These are phyloP conservation scores for Uloborus diversus DNA, from an alignment of 1,140 invertebrate genomes.

Conservation along the genomic window DNA sequence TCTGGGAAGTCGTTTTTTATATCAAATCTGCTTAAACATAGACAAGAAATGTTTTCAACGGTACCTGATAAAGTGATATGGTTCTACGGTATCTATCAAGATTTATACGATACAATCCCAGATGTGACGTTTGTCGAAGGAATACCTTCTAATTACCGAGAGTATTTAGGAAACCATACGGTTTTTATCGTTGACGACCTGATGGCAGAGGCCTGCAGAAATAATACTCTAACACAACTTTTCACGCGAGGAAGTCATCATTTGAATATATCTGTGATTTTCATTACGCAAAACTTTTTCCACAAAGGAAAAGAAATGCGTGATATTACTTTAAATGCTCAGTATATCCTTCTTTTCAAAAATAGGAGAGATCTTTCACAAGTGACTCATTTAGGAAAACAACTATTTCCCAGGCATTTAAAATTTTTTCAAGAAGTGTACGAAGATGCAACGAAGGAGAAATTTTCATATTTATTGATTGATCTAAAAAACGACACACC, in stretches of 20 bases:
- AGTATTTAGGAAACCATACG: background rate
- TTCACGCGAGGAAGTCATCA: constrained; percentile 25
- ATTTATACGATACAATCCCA: background rate
- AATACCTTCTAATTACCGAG: background rate
- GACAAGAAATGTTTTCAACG: background rate
- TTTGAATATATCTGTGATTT: background rate
- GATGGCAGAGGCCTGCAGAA: background rate
- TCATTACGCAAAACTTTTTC: constrained; percentile 12
- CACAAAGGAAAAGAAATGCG: constrained; percentile 24
- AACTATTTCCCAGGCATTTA: background rate
- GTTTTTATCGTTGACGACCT: constrained; percentile 8
- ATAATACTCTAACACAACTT: background rate
- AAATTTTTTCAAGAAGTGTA: constrained; percentile 20
- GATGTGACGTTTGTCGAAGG: constrained; percentile 6
- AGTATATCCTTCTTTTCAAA: constrained; percentile 2
- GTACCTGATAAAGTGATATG: constrained; percentile 4
- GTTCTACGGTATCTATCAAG: constrained; percentile 1
- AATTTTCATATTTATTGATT: constrained; percentile 22
- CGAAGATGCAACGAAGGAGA: constrained; percentile 21
- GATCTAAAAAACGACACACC: constrained; percentile 24
- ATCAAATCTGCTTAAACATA: background rate
- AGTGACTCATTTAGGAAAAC: background rate
- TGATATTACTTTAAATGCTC: constrained; percentile 10
- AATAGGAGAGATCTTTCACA: background rate
- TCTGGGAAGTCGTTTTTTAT: background rate